Evolutionary conservation across 1,140 invertebrate species (phyloP).

Genomic region (Hycleus phaleratus): DNA sequence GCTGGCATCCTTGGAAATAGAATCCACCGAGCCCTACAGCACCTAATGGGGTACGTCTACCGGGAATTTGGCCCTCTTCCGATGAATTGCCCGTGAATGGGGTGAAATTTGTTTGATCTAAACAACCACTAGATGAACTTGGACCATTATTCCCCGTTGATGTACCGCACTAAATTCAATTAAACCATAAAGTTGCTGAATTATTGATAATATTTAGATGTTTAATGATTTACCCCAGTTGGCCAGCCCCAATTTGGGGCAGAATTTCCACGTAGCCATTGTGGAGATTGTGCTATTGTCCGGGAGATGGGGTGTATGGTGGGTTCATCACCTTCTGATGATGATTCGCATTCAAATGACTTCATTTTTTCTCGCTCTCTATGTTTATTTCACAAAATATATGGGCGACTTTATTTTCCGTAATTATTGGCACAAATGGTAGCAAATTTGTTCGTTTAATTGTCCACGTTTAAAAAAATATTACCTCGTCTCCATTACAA

Average conservation of each 20-base stretch:
- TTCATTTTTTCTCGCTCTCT: slow-evolving; percentile 28
- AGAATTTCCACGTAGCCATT: slow-evolving; percentile 31
- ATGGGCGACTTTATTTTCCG: too few relatives aligned
- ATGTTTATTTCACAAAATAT: too few relatives aligned
- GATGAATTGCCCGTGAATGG: slow-evolving; percentile 40
- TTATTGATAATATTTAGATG: neutral
- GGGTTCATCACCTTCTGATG: slow-evolving; percentile 39
- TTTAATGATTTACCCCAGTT: slow-evolving; percentile 26
- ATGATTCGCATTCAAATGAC: slow-evolving; percentile 41
- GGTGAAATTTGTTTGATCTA: slow-evolving; percentile 28
- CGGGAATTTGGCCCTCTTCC: slow-evolving; percentile 54
- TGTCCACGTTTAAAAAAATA: too few relatives aligned
- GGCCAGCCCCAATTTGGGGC: slow-evolving; percentile 37
- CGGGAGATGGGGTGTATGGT: slow-evolving; percentile 37
- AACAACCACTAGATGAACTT: slow-evolving; percentile 36
- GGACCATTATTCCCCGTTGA: slow-evolving; percentile 28
- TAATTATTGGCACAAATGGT: too few relatives aligned
- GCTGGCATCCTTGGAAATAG: slow-evolving; percentile 55
- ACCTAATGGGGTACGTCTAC: slow-evolving; percentile 67
- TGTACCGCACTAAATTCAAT: slow-evolving; percentile 9
- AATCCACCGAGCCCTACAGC: slow-evolving; percentile 75
- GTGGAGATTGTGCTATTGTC: slow-evolving; percentile 29
- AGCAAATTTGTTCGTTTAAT: too few relatives aligned
- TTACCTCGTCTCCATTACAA: too few relatives aligned
- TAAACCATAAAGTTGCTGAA: neutral